Conservation (phyloP, 1,140 invertebrate species). For the Heterodera schachtii region DNA sequence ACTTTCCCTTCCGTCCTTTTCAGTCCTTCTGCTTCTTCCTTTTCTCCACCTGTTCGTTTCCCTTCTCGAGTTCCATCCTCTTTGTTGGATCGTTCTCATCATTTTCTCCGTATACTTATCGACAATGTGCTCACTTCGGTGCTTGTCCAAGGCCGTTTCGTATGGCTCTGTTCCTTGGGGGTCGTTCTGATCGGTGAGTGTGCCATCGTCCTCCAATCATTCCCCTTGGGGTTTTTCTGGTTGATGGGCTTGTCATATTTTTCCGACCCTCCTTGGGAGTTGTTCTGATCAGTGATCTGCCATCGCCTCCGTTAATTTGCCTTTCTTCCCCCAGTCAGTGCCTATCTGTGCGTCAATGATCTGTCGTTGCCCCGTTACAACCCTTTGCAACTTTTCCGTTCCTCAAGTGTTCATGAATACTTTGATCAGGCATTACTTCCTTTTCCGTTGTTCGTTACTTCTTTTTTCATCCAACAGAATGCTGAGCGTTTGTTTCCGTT, state of each 20-base stretch:
- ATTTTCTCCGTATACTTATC: constrained; percentile 33
- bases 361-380: constrained; percentile 63
- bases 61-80: constrained; percentile 22
- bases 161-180: constrained; percentile 52
- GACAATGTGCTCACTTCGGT: constrained; percentile 51
- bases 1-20: no score
- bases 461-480: constrained; percentile 34
- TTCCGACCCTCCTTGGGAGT: not conserved
- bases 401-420: constrained; percentile 58
- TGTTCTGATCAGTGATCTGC: not conserved
- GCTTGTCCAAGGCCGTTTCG: constrained; percentile 53
- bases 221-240: not conserved
- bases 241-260: not conserved
- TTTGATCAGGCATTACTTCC: constrained; percentile 45
- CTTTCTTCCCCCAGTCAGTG: constrained; percentile 18
- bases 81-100: constrained; percentile 19
- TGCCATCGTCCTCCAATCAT: not conserved
- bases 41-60: not conserved
- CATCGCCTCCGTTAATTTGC: not conserved
- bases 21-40: not conserved
- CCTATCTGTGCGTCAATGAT: constrained; percentile 42
- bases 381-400: constrained; percentile 61
- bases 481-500: constrained; percentile 59
- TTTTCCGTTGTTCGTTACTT: not conserved
- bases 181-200: constrained; percentile 31